Base-by-base conservation (phyloP, 2,797 vertebrate genomes). In the Adrianichthys oophorus region DNA sequence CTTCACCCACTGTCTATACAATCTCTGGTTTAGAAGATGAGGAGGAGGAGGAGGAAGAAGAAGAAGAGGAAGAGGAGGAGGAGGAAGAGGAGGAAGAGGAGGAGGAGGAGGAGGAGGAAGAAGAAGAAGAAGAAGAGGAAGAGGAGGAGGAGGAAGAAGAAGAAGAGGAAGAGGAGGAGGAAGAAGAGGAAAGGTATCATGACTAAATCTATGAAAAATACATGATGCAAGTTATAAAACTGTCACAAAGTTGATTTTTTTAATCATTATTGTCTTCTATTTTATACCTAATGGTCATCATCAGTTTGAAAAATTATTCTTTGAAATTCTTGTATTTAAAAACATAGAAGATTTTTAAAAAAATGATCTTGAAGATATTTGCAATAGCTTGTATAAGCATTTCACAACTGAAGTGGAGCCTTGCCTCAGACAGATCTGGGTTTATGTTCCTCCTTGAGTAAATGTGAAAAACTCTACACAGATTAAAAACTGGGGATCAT, bases 1-100 rank as follows among this genome's bases (percentile, higher is more conserved):
- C 73, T 14, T 83, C 87, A 3, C 89, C 90, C 4, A 85, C 84
- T 23, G 55, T 87, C 37, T 78, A 88, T 32, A 70, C 62, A 2
- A 1, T 62, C 44, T 15, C 52, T 5, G 24, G 24, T 2, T 23
- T 45, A 16, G 76, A 76, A 0, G 66, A 81, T 0, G 67, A 72
- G 1, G 73, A 74, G 4, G 70, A 65, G 5, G 57, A 76, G 3
- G 59, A 77, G 0, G 61, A 68, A 19, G 62, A 79, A 41, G 56
- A 72, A 40, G 61, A 68, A 19, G 62, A 79, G 44, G 56, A 72
- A 41, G 61, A 79, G 44, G 56, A 72, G 5, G 57, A 76, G 3
- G 59, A 77, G 0, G 61, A 68, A 19, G 62, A 79, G 44, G 56
- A 72, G 61, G 76, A 76, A 0, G 66, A 81, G 0, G 67, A 72